These are phyloP conservation scores for Nannobrachium achirus DNA, from an alignment of 2,113 vertebrate genomes.

Conservation along the genomic window DNA sequence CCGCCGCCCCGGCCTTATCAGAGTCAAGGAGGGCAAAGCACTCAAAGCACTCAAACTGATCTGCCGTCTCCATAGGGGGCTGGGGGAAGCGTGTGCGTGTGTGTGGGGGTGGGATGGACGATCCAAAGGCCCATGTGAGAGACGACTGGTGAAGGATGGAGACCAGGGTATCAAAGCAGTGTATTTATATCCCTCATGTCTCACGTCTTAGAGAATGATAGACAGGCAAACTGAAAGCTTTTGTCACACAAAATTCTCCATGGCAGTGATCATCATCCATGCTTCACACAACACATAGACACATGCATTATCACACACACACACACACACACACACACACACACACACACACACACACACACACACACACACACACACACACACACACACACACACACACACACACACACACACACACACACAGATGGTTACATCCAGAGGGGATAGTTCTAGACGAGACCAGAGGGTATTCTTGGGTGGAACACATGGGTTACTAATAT, in stretches of 20 bases:
- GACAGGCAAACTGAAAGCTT: constrained; percentile 72
- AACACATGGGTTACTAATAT: no score
- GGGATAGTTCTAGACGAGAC: no score
- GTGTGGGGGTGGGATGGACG: no score
- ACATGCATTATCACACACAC: not conserved
- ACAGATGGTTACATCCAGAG: no score
- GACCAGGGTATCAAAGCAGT: constrained; percentile 66
- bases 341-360: constrained; percentile 1
- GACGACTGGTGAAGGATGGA: constrained; percentile 58
- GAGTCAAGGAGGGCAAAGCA: constrained; percentile 36
- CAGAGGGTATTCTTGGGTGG: no score
- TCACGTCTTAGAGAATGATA: constrained; percentile 72
- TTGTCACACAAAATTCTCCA: constrained; percentile 69
- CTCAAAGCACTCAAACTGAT: constrained; percentile 41
- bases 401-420: constrained; percentile 6
- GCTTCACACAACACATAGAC: constrained; percentile 12
- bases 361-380: constrained; percentile 20
- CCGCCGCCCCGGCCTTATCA: constrained; percentile 63
- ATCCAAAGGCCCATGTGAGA: constrained; percentile 25
- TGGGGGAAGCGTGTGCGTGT: constrained; percentile 7
- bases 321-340: not conserved
- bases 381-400: not conserved
- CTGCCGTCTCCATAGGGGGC: constrained; percentile 31
- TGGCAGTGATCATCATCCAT: constrained; percentile 32
- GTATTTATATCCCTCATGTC: constrained; percentile 78